These are phyloP conservation scores for Ptilonorhynchus violaceus DNA, from an alignment of 2,113 vertebrate genomes.

Conservation along the genomic window DNA sequence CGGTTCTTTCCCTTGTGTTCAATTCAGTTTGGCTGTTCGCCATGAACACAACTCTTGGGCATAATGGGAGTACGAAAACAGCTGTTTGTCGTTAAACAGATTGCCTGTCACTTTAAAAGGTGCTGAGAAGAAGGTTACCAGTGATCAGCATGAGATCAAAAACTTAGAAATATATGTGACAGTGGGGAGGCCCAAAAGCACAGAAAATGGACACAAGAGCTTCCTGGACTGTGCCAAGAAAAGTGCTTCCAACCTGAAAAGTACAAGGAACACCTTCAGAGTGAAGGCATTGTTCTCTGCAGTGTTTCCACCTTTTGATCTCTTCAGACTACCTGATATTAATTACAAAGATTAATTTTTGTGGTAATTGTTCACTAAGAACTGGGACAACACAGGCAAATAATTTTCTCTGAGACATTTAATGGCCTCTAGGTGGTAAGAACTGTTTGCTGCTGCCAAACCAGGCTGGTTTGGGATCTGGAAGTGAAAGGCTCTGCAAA, in stretches of 20 bases:
- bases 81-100: not conserved
- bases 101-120: not conserved
- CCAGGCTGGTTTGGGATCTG: not conserved
- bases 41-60: not conserved
- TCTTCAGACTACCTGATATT: not conserved
- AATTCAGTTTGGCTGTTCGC: not conserved
- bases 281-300: not conserved
- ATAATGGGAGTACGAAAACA: not conserved
- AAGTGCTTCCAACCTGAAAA: not conserved
- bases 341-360: not conserved
- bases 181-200: not conserved
- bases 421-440: not conserved
- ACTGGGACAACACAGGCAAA: not conserved
- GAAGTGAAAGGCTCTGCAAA: constrained; percentile 3
- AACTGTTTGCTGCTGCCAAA: not conserved
- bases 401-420: not conserved
- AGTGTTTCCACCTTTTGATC: not conserved
- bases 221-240: not conserved
- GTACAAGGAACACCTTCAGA: not conserved
- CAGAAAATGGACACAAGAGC: not conserved
- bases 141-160: not conserved
- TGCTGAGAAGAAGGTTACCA: not conserved
- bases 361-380: not conserved
- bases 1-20: not conserved
- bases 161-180: not conserved